Percentiles rank a stretch among this genome's conserved stretches.
These are phyloP conservation scores for Samia ricini DNA, from an alignment of 1,140 invertebrate genomes.

Conservation along the genomic window DNA sequence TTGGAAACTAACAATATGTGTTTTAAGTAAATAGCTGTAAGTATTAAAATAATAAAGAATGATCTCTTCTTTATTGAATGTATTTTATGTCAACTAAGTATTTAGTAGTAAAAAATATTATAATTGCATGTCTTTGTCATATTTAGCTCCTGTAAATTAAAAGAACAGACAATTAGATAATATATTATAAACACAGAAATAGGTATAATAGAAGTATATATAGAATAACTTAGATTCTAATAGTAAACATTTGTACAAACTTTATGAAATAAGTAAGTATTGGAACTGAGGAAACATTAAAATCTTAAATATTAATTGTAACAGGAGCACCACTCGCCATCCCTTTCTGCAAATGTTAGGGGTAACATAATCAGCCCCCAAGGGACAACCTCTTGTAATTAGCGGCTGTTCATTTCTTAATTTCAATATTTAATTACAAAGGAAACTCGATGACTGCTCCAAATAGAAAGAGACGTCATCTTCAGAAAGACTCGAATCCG, in stretches of 20 bases:
- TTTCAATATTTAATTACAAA: constrained; percentile 80
- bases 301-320: constrained; percentile 67
- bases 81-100: neutral
- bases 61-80: too few relatives aligned
- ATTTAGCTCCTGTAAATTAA: too few relatives aligned
- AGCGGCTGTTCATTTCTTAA: constrained; percentile 79
- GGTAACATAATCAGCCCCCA: constrained; percentile 70
- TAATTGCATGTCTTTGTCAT: neutral
- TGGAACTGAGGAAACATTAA: constrained; percentile 23
- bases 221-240: neutral
- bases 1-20: constrained; percentile 9
- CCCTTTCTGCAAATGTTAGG: constrained; percentile 64
- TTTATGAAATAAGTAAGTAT: neutral
- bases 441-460: constrained; percentile 74
- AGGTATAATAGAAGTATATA: neutral
- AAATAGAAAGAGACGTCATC: constrained; percentile 72
- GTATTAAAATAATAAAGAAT: too few relatives aligned
- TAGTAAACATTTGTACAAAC: neutral
- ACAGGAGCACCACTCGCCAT: constrained; percentile 48
- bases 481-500: constrained; percentile 67
- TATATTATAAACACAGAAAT: neutral
- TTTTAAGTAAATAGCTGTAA: neutral
- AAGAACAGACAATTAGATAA: too few relatives aligned
- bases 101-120: neutral
- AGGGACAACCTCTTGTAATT: constrained; percentile 77